Evolutionary conservation across 2,797 vertebrate species (phyloP).

Genomic region (Neostethus bicornis): DNA sequence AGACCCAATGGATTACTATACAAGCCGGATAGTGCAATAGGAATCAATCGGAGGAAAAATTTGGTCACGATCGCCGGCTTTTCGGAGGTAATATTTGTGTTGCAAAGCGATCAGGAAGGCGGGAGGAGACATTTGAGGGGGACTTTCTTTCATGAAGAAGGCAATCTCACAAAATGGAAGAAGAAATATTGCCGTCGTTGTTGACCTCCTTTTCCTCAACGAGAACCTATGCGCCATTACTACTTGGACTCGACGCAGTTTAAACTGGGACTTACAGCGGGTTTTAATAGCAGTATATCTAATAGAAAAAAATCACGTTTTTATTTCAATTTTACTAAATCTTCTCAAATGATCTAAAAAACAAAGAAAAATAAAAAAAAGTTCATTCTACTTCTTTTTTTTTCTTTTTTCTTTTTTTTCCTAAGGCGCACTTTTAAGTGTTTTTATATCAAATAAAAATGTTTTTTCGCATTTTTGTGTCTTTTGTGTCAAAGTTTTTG

Average conservation of each 20-base stretch:
- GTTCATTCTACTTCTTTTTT: no score
- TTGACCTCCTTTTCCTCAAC: constrained; percentile 87
- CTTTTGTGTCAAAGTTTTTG: constrained; percentile 58
- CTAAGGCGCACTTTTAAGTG: constrained; percentile 42
- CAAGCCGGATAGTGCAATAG: constrained; percentile 80
- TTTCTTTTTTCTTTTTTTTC: no score
- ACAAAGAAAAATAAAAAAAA: neutral
- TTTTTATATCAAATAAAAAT: constrained; percentile 63
- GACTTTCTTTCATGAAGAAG: constrained; percentile 91
- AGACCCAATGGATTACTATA: constrained; percentile 84
- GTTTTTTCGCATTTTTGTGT: constrained; percentile 40
- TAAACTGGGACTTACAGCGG: constrained; percentile 55
- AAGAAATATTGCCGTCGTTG: constrained; percentile 88
- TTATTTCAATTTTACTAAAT: constrained; percentile 24
- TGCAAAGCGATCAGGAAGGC: constrained; percentile 78
- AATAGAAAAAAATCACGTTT: constrained; percentile 16
- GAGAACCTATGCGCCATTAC: constrained; percentile 85
- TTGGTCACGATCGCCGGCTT: constrained; percentile 72
- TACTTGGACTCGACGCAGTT: constrained; percentile 64
- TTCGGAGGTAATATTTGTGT: constrained; percentile 68
- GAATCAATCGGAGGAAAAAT: constrained; percentile 76
- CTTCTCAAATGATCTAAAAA: constrained; percentile 8
- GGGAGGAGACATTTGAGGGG: constrained; percentile 86
- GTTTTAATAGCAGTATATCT: constrained; percentile 42
- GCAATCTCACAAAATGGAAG: constrained; percentile 92